Percentiles rank a stretch among this genome's conserved stretches.
Evolutionary conservation across 2,113 vertebrate species (phyloP).

Genomic region (Hemibates koningsi): DNA sequence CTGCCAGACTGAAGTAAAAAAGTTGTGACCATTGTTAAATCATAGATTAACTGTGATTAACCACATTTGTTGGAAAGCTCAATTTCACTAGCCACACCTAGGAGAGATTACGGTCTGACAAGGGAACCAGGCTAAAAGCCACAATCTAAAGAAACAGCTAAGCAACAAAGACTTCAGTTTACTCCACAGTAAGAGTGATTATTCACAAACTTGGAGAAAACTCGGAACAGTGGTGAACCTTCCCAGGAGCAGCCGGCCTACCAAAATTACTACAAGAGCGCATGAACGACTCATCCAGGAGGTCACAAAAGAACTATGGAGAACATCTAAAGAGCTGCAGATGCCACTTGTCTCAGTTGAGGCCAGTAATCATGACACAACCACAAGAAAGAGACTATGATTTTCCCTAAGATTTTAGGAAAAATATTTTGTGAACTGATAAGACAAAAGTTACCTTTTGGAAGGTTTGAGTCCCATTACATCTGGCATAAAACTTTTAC

Average conservation of each 20-base stretch:
- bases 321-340: background rate
- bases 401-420: background rate
- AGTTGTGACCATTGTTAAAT: background rate
- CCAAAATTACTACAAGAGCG: accelerated
- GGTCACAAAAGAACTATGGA: background rate
- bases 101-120: background rate
- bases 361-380: background rate
- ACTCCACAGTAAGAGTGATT: background rate
- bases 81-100: background rate
- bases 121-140: background rate
- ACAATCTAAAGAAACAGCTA: background rate
- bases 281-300: background rate
- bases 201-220: background rate
- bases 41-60: background rate
- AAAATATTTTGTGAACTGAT: background rate
- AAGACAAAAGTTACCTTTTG: background rate
- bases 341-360: background rate
- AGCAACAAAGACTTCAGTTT: background rate
- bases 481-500: background rate
- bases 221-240: background rate
- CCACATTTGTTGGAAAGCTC: background rate
- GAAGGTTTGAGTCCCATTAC: background rate
- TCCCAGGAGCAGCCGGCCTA: background rate
- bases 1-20: background rate
- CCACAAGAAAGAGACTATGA: background rate